Evolutionary conservation across 2,797 vertebrate species (phyloP).

Genomic region (Scomberomorus guttatus): DNA sequence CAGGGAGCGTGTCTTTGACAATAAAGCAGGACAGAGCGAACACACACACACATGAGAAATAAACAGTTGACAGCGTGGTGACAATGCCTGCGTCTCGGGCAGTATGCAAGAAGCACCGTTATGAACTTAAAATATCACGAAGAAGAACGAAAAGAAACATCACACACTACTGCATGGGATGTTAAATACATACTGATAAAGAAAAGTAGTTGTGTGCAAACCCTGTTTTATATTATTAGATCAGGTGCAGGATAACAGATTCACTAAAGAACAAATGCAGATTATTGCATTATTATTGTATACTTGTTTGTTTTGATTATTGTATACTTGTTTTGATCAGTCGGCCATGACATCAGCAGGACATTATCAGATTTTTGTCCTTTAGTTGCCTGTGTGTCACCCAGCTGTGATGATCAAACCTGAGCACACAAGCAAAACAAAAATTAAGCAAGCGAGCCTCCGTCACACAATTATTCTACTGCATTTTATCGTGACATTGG

Average conservation of each 20-base stretch:
- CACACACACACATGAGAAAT: not conserved
- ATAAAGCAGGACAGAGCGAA: constrained; percentile 30
- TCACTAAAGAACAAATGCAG: not conserved
- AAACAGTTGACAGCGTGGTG: not conserved
- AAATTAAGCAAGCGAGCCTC: not conserved
- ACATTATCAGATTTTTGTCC: not conserved
- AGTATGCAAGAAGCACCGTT: not conserved
- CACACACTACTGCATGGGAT: not conserved
- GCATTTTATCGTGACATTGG: constrained; percentile 53
- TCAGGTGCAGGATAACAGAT: not conserved
- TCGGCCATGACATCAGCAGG: not conserved
- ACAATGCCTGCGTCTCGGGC: not conserved
- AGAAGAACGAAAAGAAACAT: not conserved
- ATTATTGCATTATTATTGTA: not conserved
- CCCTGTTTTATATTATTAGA: constrained; percentile 46
- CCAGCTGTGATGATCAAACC: not conserved
- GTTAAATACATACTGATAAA: constrained; percentile 9
- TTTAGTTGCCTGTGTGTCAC: not conserved
- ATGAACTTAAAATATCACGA: not conserved
- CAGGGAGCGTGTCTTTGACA: constrained; percentile 55
- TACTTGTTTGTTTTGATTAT: no score
- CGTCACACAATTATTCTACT: not conserved
- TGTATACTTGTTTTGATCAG: not conserved
- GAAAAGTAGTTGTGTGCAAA: not conserved
- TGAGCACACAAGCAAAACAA: not conserved